These are phyloP conservation scores for Nomada ruficornis DNA, from an alignment of 2,888 invertebrate species.

Conservation along the genomic window DNA sequence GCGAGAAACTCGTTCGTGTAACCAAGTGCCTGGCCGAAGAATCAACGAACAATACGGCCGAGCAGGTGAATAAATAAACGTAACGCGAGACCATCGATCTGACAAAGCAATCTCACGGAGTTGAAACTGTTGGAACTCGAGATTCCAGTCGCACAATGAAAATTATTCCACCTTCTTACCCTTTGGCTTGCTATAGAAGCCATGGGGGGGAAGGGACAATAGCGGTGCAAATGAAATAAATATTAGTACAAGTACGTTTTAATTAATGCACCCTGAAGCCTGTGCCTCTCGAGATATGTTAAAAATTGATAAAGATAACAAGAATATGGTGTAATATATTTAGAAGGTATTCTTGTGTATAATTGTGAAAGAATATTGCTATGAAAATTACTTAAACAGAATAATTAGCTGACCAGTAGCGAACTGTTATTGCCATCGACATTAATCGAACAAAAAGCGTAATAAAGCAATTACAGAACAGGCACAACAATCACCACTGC, in stretches of 20 bases:
- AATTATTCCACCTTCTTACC: neutral
- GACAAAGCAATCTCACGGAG: neutral
- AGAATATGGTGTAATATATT: too few species aligned
- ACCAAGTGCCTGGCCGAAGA: conserved; percentile 8
- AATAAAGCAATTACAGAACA: conserved; percentile 13
- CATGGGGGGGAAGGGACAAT: neutral
- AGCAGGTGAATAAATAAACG: conserved; percentile 27
- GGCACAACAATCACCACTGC: neutral
- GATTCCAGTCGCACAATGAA: conserved; percentile 24
- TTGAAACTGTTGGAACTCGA: conserved; percentile 14
- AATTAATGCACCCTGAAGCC: too few species aligned
- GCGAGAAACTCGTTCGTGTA: neutral
- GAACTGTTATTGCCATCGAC: too few species aligned
- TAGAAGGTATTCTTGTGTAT: too few species aligned
- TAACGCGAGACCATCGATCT: conserved; percentile 22
- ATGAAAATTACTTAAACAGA: too few species aligned
- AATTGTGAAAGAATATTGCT: too few species aligned
- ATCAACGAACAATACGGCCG: conserved; percentile 10
- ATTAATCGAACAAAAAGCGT: neutral
- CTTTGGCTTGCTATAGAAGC: neutral
- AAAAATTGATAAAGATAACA: too few species aligned
- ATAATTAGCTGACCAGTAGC: too few species aligned
- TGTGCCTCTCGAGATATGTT: too few species aligned
- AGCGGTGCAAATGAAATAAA: neutral
- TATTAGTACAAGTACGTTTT: too few species aligned